Base-by-base conservation (phyloP, 1,140 invertebrate genomes). In the Galleria mellonella region DNA sequence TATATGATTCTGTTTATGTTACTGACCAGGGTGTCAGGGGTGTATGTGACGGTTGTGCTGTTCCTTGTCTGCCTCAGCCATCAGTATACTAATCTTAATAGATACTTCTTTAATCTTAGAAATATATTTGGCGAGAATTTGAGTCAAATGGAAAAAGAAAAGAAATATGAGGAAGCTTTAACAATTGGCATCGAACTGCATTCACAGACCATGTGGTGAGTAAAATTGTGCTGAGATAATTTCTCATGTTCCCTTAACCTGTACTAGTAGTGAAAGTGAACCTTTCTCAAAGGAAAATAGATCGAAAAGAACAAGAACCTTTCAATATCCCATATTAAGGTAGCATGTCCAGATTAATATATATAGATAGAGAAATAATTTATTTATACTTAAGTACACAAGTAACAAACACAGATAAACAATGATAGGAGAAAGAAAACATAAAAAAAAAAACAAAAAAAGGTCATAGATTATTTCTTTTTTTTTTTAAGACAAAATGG, bases 1-100 rank as follows among this genome's bases (percentile, higher is more conserved):
- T 73, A 73, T 36, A 27, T 75, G 2, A 6, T 58, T 0, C 77
- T 73, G 73, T 81, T 72, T 70, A 28, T 67, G 0, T 64, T 72
- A 4, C 37, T 72, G 36, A 27, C 32, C 8, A 55, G 66, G 1
- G 31, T 65, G 5, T 58, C 59, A 1, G 62, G 51, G 0, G 48
- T 47, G 0, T 71, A 70, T 29, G 29, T 69, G 0, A 9, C 70
- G 1, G 51, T 67, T 8, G 63, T 75, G 4, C 39, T 48, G 0
- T 45, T 60, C 7, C 54, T 59, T 0, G 62, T 60, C n/a, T 53
- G 57, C 17, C 30, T 75, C 1, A 55, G 53, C n/a, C 49, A 72
- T 27, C 72, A 77, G 35, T 77, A 59, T 30, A 72, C 56, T 32
- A 70, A 69, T 13, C 39, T 77, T 23, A 57, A 61, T 23, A 67